Evolutionary conservation across 2,797 vertebrate species (phyloP), one percentile per base, ranked within the genome.

Genomic region (Eulemur coronatus): DNA sequence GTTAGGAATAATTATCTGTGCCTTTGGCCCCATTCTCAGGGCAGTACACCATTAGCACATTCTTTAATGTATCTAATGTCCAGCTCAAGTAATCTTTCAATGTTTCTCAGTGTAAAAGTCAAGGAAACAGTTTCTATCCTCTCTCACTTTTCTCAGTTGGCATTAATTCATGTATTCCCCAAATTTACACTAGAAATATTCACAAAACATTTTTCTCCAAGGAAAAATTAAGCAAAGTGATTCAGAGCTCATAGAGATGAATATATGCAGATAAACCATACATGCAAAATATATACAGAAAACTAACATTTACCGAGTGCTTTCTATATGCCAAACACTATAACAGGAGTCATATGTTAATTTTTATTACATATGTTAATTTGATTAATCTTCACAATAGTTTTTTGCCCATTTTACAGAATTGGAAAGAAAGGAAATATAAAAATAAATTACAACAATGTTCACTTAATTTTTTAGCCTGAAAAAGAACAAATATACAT

Each of bases 211-310:
- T 75, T 72, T 69, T n/a, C 43, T 57, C 78, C 28, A 67, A 22
- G 67, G 41, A 86, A 89, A 95, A 96, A 80, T 59, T 93, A 93
- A 95, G 50, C 35, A 96, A 95, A 97, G 35, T 72, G 41, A 94
- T 94, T 96, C 63, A 86, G 82, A 78, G 12, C n/a, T 87, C 17
- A 65, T 80, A 94, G 61, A 96, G n/a, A 94, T 92, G 63, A 94
- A 89, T 70, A 96, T 63, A 89, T 72, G 13, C 20, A 95, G 65
- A 84, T 82, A 90, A 94, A 50, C 84, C 18, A 86, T 43, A 93
- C 43, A 80, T 63, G 50, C 4, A 22, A 80, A 95, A 95, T n/a
- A n/a, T 63, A 78, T 26, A 9, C 26, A 91, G 69, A 82, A 95
- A 89, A 92, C 6, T 91, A 91, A 91, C 41, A 76, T 93, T 86